Conservation (phyloP, 2,888 invertebrate genomes). For the Dione vanillae region DNA sequence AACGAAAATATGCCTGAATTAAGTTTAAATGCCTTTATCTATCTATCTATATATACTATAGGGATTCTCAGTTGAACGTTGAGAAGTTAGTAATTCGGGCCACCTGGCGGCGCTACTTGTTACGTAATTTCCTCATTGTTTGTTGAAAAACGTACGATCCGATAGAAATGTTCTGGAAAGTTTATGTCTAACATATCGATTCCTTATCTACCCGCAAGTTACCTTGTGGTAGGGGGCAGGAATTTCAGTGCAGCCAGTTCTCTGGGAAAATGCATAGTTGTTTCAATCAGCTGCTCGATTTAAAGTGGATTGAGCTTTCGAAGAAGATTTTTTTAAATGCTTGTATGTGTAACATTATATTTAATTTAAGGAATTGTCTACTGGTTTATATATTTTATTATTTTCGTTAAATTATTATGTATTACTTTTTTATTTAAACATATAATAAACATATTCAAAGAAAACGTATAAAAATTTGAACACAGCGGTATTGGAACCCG, state of each 20-base stretch:
- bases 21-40: constrained; percentile 14
- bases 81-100: constrained; percentile 21
- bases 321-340: not conserved
- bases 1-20: not conserved
- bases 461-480: too few relatives aligned
- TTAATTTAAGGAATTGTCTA: not conserved
- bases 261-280: constrained; percentile 11
- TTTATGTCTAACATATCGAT: constrained; percentile 34
- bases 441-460: too few relatives aligned
- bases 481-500: too few relatives aligned
- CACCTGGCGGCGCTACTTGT: constrained; percentile 28
- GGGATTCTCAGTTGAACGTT: constrained; percentile 6
- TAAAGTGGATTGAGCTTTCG: not conserved
- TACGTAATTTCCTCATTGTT: constrained; percentile 28
- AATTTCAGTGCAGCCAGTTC: constrained; percentile 27
- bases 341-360: not conserved
- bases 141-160: constrained; percentile 31
- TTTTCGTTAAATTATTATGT: too few relatives aligned
- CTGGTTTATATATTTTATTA: too few relatives aligned
- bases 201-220: constrained; percentile 33
- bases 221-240: constrained; percentile 19
- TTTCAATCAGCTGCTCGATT: not conserved
- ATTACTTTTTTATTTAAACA: too few relatives aligned
- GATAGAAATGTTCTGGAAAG: constrained; percentile 35
- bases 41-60: not conserved